Evolutionary conservation across 2,113 vertebrate species (phyloP), one percentile per base, ranked within the genome.

Genomic region (Lethenteron camtschaticum): DNA sequence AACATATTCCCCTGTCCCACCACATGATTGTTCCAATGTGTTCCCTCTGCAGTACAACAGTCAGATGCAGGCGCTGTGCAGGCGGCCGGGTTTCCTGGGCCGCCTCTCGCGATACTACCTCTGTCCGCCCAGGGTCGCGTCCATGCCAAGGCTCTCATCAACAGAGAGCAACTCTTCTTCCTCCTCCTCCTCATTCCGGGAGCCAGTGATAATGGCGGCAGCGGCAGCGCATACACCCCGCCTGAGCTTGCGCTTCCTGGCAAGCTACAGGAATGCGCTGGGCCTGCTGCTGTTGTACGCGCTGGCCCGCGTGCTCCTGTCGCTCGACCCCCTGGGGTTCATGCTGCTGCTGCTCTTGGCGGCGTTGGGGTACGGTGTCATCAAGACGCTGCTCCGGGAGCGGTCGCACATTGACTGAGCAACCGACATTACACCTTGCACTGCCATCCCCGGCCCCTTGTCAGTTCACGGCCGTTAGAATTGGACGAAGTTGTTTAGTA

Each of bases 171-270:
- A 41, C 41, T 41, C 41, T 41, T 41, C 24, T 41, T 41, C n/a
- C 24, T 66, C 63, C n/a, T n/a, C n/a, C 10, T n/a, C n/a, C 63
- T 16, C n/a, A n/a, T 41, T 41, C 41, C 41, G 41, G 41, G 41
- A 41, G 41, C 41, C 41, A 41, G 41, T 41, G 41, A 41, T 41
- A 41, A 41, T 41, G 41, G 41, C 41, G 41, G 41, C 41, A 41
- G 41, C 41, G 41, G 41, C 41, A 41, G 41, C 41, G 41, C 41
- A 41, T 41, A 66, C 63, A 20, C 83, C 87, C 0, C 74, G 87
- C 13, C 78, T 99, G 71, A 91, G 87, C 71, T 82, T 99, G 70
- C 83, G 92, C 1, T 80, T 79, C 58, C 81, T 99, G 77, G 92
- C 85, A 71, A 96, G 85, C 80, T 97, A 90, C 81, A 78, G 83